A percentile compares a stretch with the other conserved stretches of the same genome.
Evolutionary conservation across 1,140 invertebrate genomes (phyloP).

Genomic region (Tribolium castaneum): DNA sequence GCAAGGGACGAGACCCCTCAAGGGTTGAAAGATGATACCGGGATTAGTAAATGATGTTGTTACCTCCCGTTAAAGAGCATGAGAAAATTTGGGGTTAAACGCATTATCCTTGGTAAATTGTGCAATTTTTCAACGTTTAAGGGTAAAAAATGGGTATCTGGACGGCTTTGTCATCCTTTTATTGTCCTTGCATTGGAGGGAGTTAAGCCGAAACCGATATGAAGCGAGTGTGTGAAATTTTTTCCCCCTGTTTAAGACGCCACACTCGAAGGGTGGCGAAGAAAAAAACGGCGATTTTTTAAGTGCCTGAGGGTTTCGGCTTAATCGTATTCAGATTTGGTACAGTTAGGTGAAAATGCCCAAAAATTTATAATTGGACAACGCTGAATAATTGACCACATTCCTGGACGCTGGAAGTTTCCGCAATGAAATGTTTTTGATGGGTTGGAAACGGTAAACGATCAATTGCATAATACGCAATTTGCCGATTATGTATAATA

Average conservation of each 20-base stretch:
- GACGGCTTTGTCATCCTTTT: conserved; percentile 36
- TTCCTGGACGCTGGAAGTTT: conserved; percentile 11
- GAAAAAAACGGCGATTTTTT: background rate
- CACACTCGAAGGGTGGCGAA: background rate
- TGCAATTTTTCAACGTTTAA: conserved; percentile 47
- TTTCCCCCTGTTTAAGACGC: conserved; percentile 11
- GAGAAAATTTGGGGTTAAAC: conserved; percentile 47
- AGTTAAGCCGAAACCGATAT: conserved; percentile 21
- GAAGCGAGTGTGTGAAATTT: conserved; percentile 16
- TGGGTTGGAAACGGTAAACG: background rate
- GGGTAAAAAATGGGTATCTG: conserved; percentile 31
- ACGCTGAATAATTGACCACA: conserved; percentile 9
- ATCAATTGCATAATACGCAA: background rate
- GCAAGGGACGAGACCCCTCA: background rate
- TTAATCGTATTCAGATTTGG: background rate
- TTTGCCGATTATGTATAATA: background rate
- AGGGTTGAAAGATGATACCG: conserved; percentile 49
- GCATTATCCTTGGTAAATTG: conserved; percentile 45
- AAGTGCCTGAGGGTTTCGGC: background rate
- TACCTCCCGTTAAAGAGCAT: conserved; percentile 42
- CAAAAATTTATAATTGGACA: background rate
- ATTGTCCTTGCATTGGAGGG: background rate
- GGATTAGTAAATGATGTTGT: conserved; percentile 49
- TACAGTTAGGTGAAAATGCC: background rate
- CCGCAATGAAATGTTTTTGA: background rate